Evolutionary conservation across 2,113 vertebrate species (phyloP), one percentile per base, ranked within the genome.

Genomic region (Thomomys bottae): DNA sequence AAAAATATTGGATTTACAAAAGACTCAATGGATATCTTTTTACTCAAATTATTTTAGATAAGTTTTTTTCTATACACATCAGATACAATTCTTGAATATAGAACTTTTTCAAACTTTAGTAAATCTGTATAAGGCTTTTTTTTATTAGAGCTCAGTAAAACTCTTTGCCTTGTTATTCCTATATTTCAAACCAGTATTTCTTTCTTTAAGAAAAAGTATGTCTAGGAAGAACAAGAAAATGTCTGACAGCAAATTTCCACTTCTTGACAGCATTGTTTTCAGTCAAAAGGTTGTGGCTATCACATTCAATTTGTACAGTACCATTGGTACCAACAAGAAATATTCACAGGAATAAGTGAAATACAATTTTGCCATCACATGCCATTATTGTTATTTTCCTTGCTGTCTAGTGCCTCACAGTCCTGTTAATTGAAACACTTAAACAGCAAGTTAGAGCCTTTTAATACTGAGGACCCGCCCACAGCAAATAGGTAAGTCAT

Each of bases 331-430:
- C 96, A 98, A 98, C 97, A 97, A 96, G 96, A 98, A 97, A 97
- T 97, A 98, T 98, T 97, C 98, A 97, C 97, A 97, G 97, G 97
- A 98, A 98, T 98, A 98, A 97, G 97, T 97, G 97, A 98, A 98
- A 96, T 96, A 97, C 57, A 97, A 89, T 93, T 97, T 97, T 96
- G 95, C 97, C 95, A 90, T 90, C 88, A 97, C 94, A 89, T 95
- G 93, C 89, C 79, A 89, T 96, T 94, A 96, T 87, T 95, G 78
- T 96, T 96, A 92, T 94, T 92, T 95, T 87, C 68, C 94, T 97
- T 96, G 97, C 96, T 94, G 85, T 92, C 97, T 92, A 97, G 94
- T 95, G 92, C 96, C 95, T 94, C 96, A 64, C 0, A 0, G 87
- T 94, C 95, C 88, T 93, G 81, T 86, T 86, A 75, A 66, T 45